Conservation (phyloP, 2,113 vertebrate genomes). For the Abramis brama region DNA sequence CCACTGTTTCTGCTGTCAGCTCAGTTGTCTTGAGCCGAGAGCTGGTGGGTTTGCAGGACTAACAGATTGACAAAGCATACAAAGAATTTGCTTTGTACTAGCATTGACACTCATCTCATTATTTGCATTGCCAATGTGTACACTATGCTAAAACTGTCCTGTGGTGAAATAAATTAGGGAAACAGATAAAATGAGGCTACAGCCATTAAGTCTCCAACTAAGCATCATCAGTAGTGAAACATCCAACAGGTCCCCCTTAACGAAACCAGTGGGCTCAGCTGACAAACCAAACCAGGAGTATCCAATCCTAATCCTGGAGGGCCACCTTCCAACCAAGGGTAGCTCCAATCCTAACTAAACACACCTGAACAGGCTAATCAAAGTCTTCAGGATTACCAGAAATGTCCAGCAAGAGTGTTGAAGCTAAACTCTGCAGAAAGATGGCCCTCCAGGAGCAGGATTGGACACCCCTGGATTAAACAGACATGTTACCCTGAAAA, state of each 20-base stretch:
- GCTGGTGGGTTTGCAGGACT: constrained; percentile 37
- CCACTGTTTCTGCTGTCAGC: constrained; percentile 50
- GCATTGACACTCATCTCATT: not conserved
- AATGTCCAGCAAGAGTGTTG: not conserved
- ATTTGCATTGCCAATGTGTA: not conserved
- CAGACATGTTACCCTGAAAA: not conserved
- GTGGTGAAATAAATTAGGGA: not conserved
- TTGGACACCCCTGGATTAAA: not conserved
- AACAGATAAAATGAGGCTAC: not conserved
- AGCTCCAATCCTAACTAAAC: not conserved
- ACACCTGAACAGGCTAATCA: not conserved
- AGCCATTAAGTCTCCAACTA: not conserved
- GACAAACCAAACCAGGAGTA: not conserved
- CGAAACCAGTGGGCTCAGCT: not conserved
- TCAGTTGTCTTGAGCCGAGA: constrained; percentile 58
- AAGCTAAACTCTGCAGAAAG: not conserved
- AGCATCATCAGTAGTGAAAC: not conserved
- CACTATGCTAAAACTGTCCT: not conserved
- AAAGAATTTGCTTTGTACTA: not conserved
- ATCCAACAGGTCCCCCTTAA: not conserved
- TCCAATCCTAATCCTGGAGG: not conserved
- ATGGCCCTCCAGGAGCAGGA: not conserved
- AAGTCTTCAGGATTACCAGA: not conserved
- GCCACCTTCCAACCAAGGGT: not conserved
- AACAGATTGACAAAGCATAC: constrained; percentile 1